Evolutionary conservation across 2,797 vertebrate species (phyloP).

Genomic region (Gallinago nigripennis): DNA sequence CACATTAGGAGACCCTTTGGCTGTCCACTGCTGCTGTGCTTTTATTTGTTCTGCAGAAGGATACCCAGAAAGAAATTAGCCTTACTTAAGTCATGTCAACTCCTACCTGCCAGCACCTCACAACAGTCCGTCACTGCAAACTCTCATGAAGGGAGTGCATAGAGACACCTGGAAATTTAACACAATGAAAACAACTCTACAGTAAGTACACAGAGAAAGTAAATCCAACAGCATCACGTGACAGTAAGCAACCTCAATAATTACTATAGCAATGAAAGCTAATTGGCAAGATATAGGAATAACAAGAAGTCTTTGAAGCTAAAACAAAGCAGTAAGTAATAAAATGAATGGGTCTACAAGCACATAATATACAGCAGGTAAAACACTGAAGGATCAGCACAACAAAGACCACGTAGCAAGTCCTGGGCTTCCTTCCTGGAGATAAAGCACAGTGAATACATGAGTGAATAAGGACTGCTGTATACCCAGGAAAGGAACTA

Average conservation of each 20-base stretch:
- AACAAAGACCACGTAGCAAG: not conserved
- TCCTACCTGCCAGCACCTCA: not conserved
- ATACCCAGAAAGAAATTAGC: not conserved
- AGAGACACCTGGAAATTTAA: not conserved
- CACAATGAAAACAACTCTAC: not conserved
- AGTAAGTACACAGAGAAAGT: not conserved
- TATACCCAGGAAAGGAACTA: not conserved
- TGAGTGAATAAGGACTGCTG: not conserved
- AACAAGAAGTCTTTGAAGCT: not conserved
- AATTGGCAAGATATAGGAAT: not conserved
- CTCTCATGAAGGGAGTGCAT: not conserved
- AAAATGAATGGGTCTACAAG: not conserved
- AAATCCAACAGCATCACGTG: not conserved
- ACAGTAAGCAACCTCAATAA: not conserved
- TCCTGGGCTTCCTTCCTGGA: not conserved
- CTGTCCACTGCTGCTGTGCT: not conserved
- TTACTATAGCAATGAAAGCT: not conserved
- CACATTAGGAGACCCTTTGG: not conserved
- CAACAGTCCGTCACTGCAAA: not conserved
- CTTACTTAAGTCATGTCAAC: not conserved
- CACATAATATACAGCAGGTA: not conserved
- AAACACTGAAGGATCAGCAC: not conserved
- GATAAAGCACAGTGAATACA: not conserved
- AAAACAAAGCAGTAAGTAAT: not conserved
- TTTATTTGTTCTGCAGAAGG: not conserved